Percentiles rank a stretch among this genome's conserved stretches.
phyloP scores from a whole-genome alignment of 1,140 invertebrate species.

The Drosophila pectinifera region DNA sequence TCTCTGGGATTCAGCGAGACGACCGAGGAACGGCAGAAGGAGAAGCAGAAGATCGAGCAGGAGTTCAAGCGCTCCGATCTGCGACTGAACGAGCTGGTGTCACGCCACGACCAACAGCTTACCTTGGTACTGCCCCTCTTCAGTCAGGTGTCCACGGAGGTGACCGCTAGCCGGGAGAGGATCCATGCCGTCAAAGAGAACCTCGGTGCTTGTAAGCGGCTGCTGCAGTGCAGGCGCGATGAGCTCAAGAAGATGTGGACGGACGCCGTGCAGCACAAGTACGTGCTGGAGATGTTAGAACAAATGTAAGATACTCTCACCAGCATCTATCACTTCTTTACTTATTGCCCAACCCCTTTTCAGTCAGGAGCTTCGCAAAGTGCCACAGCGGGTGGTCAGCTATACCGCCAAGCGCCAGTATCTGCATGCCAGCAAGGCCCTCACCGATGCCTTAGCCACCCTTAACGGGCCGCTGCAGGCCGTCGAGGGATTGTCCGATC shows the following conservation, averaged over 20 bases:
- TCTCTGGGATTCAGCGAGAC: constrained; percentile 96
- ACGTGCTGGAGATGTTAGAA: constrained; percentile 93
- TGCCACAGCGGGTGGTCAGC: constrained; percentile 90
- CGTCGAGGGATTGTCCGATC: constrained; percentile 93
- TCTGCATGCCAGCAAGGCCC: constrained; percentile 93
- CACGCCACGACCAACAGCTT: constrained; percentile 94
- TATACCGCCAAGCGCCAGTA: constrained; percentile 92
- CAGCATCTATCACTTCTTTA: neutral
- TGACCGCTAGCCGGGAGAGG: constrained; percentile 89
- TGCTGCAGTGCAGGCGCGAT: constrained; percentile 95
- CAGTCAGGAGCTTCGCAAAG: constrained; percentile 91
- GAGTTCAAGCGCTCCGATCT: constrained; percentile 96
- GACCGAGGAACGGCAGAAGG: constrained; percentile 96
- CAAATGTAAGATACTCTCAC: constrained; percentile 90
- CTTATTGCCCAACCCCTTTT: constrained; percentile 25
- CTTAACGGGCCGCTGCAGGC: constrained; percentile 90
- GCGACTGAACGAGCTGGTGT: constrained; percentile 94
- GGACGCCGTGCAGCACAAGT: constrained; percentile 96
- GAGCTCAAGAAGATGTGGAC: constrained; percentile 97
- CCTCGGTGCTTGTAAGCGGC: constrained; percentile 94
- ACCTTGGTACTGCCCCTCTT: constrained; percentile 88
- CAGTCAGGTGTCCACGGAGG: constrained; percentile 82
- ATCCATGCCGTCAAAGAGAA: constrained; percentile 95
- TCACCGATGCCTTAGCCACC: constrained; percentile 89
- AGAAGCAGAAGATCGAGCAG: constrained; percentile 96